Conservation (phyloP, 2,888 invertebrate species). For the Osmoderma eremita region DNA sequence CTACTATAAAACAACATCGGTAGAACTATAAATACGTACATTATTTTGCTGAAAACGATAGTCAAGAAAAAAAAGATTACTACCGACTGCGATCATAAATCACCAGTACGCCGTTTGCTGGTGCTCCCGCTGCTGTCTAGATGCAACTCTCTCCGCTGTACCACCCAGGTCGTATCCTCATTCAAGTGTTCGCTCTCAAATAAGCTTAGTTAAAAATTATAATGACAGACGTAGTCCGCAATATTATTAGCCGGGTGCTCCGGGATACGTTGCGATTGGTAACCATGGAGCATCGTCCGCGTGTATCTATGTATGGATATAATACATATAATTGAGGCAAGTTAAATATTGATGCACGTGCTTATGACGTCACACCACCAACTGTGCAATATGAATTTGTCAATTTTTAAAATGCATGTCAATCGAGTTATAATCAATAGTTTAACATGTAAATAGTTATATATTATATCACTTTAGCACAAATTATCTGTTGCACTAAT, state of each 20-base stretch:
- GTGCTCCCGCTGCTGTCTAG: slow-evolving; percentile 19
- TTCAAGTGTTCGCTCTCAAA: slow-evolving; percentile 33
- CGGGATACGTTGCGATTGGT: background rate
- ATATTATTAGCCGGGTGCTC: slow-evolving; percentile 24
- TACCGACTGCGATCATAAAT: slow-evolving; percentile 33
- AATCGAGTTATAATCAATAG: too few species aligned
- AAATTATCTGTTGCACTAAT: too few species aligned
- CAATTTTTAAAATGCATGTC: too few species aligned
- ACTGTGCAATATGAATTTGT: too few species aligned
- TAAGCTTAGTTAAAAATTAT: slow-evolving; percentile 30
- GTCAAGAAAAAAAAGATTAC: slow-evolving; percentile 20
- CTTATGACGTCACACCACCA: too few species aligned
- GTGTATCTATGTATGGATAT: too few species aligned
- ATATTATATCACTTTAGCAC: too few species aligned
- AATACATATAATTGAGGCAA: too few species aligned
- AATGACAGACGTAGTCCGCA: slow-evolving; percentile 33
- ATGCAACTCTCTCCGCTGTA: slow-evolving; percentile 13
- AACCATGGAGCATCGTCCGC: slow-evolving; percentile 5
- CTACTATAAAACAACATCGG: slow-evolving; percentile 18
- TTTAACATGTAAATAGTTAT: too few species aligned
- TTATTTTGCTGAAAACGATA: slow-evolving; percentile 37
- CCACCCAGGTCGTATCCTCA: slow-evolving; percentile 36
- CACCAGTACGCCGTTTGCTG: slow-evolving; percentile 21
- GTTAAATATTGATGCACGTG: too few species aligned
- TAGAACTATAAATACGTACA: slow-evolving; percentile 35